A percentile compares a stretch with the other conserved stretches of the same genome.
These are phyloP conservation scores for Periphyllus acericola DNA, from an alignment of 2,888 invertebrate species.

Conservation along the genomic window DNA sequence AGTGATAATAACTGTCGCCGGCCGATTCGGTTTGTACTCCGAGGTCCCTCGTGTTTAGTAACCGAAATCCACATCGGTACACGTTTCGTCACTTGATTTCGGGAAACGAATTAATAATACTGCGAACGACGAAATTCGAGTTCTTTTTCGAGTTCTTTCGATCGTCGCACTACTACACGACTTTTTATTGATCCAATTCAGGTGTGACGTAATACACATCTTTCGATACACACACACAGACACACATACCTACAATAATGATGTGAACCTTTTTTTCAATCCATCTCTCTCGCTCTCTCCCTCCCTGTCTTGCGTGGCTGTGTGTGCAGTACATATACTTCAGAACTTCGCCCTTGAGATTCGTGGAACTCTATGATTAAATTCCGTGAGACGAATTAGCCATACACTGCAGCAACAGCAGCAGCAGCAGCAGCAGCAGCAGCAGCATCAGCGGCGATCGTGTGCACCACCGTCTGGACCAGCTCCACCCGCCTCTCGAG, in stretches of 20 bases:
- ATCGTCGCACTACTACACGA: no score
- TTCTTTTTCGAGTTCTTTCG: no score
- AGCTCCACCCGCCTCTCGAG: not conserved
- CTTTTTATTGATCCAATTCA: conserved; percentile 42
- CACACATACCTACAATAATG: conserved; percentile 6
- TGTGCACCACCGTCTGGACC: not conserved
- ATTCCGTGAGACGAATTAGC: conserved; percentile 47
- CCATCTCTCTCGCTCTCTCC: no score
- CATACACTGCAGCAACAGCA: not conserved
- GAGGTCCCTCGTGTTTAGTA: no score
- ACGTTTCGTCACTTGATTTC: no score
- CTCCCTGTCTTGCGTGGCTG: not conserved
- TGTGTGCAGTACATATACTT: not conserved
- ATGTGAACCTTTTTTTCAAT: conserved; percentile 56
- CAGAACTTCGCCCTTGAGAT: conserved; percentile 17
- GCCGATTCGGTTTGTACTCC: no score
- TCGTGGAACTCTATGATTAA: conserved; percentile 30
- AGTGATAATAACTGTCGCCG: no score
- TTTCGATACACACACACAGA: not conserved
- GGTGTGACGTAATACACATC: conserved; percentile 18
- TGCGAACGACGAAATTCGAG: no score
- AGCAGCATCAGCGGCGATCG: not conserved
- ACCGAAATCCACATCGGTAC: no score
- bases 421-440: no score
- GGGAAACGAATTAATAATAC: no score